Evolutionary conservation across 2,888 invertebrate species (phyloP), one percentile per base, ranked within the genome.

Genomic region (Agonum fuliginosum): DNA sequence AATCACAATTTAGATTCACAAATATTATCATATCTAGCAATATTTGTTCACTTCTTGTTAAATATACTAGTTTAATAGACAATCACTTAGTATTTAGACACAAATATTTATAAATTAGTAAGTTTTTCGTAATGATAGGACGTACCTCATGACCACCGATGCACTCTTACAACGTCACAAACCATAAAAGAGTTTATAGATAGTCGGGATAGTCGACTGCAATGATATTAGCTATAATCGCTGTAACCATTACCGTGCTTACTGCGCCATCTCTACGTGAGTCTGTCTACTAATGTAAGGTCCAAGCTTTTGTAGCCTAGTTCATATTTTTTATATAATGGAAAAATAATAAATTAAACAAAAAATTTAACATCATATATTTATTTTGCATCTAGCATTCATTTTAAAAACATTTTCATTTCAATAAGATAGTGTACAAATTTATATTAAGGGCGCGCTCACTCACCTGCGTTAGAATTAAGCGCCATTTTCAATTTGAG

Each of bases 131-230:
- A 34, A 51, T 54, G 20, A 12, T 6, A 14, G 19, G 37, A 77
- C 76, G 76, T 70, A 77, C 76, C 76, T 77, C 76, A 77, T 77
- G 76, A 58, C 30, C 70, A 12, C 48, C 76, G 54, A 54, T 70
- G 70, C 54, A 70, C 76, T 77, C 76, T 14, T 43, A 77, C 76
- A 77, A 77, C 76, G 76, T 77, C n/a, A 70, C 70, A 77, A 69
- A 77, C 70, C 41, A 77, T 70, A 70, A 70, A 70, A 77, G 70
- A 77, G 70, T n/a, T n/a, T n/a, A n/a, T n/a, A n/a, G n/a, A n/a
- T n/a, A n/a, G n/a, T n/a, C n/a, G n/a, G n/a, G n/a, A n/a, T n/a
- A n/a, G n/a, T n/a, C n/a, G n/a, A n/a, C n/a, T n/a, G n/a, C n/a
- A n/a, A n/a, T n/a, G n/a, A n/a, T n/a, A n/a, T n/a, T n/a, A n/a